Evolutionary conservation across 2,113 vertebrate genomes (phyloP), one percentile per base, ranked within the genome.

Genomic region (Clarias batrachus): DNA sequence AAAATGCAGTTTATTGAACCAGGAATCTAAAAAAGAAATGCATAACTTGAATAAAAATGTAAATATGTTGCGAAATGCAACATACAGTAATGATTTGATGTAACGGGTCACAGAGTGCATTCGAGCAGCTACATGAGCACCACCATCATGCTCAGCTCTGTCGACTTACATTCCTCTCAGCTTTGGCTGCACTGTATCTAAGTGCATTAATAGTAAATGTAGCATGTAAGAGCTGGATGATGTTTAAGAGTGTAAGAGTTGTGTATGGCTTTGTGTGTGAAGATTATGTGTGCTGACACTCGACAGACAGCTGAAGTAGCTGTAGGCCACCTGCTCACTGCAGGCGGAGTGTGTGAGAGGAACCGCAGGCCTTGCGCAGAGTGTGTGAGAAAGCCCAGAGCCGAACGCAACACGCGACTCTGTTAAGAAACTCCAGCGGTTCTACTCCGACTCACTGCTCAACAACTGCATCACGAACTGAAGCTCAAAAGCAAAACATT

Each of bases 261-360:
- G 62, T 86, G 79, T 41, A 54, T 73, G 65, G 6, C 48, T 86
- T 82, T 89, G 83, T 66, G 85, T 54, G 23, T 91, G 93, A 94
- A 11, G 82, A 83, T 94, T 93, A 95, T 93, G 78, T 87, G 74
- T 84, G 25, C 27, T 88, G 93, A 93, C 93, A 93, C 89, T 88
- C 88, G 92, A 93, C 94, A 95, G 94, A 93, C 94, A 94, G 93
- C 94, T 94, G 94, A 91, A 91, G 91, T 92, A 89, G 91, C 92
- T 91, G 92, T 92, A 88, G 92, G 91, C 93, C 92, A 91, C 90
- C 89, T 90, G 92, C 91, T 91, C 90, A 90, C 90, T 90, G 90
- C 89, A 90, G 91, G 92, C 86, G 37, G 81, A 84, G 80, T 73
- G 87, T 87, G 85, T 85, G 73, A 85, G 80, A 81, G 81, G 70